A percentile compares a stretch with the other conserved stretches of the same genome.
Evolutionary conservation across 2,113 vertebrate species (phyloP).

Genomic region (Gobius niger): DNA sequence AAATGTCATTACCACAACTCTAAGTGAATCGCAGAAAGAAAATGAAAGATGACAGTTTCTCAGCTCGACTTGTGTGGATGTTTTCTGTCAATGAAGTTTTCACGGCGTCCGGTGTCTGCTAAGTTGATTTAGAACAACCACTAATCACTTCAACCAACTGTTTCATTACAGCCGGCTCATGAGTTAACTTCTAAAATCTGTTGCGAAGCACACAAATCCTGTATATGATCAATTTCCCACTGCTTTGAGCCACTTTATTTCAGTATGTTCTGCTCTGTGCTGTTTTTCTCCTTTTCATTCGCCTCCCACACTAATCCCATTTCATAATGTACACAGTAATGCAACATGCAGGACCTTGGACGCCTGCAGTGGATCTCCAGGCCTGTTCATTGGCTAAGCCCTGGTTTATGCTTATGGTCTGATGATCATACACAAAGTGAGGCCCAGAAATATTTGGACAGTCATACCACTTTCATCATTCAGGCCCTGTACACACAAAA

Average conservation of each 20-base stretch:
- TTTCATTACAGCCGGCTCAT: not conserved
- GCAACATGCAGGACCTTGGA: slow-evolving; percentile 57
- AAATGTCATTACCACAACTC: not conserved
- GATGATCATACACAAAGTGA: slow-evolving; percentile 6
- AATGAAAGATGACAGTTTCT: not conserved
- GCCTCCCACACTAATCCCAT: slow-evolving; percentile 66
- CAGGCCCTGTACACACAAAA: not conserved
- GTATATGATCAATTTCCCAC: slow-evolving; percentile 27
- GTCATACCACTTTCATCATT: not conserved
- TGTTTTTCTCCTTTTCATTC: slow-evolving; percentile 44
- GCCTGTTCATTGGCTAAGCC: slow-evolving; percentile 25
- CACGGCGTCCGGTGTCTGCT: not conserved
- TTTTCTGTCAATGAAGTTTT: not conserved
- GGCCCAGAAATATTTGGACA: not conserved
- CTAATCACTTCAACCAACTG: not conserved
- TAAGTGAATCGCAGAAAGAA: not conserved
- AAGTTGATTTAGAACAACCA: not conserved
- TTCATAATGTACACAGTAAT: slow-evolving; percentile 57
- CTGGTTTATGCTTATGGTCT: slow-evolving; percentile 29
- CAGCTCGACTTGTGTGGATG: not conserved
- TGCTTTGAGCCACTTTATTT: slow-evolving; percentile 28
- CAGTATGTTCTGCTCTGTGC: slow-evolving; percentile 25
- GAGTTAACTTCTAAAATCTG: slow-evolving; percentile 1
- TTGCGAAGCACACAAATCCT: not conserved
- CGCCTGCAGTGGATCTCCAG: slow-evolving; percentile 29